Evolutionary conservation across 2,888 invertebrate genomes (phyloP).

Genomic region (Eutolmus rufibarbis): DNA sequence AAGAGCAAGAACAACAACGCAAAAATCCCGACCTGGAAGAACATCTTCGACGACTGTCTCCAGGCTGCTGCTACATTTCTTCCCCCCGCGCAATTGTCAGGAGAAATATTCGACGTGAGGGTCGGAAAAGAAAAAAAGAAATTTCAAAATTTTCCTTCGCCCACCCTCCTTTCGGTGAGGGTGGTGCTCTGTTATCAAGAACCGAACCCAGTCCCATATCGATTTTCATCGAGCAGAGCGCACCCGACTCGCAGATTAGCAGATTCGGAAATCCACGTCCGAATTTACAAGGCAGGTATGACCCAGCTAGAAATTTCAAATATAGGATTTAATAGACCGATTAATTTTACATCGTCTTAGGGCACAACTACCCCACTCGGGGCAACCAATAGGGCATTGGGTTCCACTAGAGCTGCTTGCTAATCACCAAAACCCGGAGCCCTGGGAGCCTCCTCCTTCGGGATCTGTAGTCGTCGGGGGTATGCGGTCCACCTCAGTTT

Average conservation of each 20-base stretch:
- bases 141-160: neutral
- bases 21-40: neutral
- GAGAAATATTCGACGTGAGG: conserved; percentile 6
- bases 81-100: neutral
- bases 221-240: neutral
- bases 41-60: neutral
- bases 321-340: neutral
- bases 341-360: neutral
- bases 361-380: neutral
- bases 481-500: neutral
- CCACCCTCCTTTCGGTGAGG: neutral
- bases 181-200: neutral
- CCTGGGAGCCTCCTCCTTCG: neutral
- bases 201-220: conserved; percentile 8
- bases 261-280: neutral
- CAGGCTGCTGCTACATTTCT: neutral
- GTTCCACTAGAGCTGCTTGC: neutral
- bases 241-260: neutral
- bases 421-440: neutral
- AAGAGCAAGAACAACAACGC: neutral
- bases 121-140: neutral
- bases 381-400: neutral
- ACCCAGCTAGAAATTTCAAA: neutral
- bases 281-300: neutral
- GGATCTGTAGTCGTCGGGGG: neutral